Evolutionary conservation across 2,888 invertebrate species (phyloP).

Genomic region (Limnephilus rhombicus): DNA sequence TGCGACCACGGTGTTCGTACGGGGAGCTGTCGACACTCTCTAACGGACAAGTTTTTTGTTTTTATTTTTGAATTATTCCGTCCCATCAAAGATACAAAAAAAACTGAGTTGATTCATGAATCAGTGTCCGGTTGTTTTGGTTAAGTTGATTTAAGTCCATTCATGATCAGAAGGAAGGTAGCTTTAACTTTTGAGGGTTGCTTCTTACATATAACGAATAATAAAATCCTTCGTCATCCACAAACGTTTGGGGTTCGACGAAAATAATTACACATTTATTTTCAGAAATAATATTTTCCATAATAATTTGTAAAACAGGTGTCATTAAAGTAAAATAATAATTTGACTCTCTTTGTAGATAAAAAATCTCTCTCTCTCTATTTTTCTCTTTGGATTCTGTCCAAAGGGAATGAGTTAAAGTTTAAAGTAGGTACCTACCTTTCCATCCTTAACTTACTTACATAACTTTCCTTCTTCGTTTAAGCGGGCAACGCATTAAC

Average conservation of each 20-base stretch:
- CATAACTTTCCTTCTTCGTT: too few species aligned
- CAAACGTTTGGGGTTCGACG: not conserved
- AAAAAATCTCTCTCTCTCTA: too few species aligned
- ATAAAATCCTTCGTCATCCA: not conserved
- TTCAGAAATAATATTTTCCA: not conserved
- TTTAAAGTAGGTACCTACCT: too few species aligned
- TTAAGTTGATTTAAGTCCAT: not conserved
- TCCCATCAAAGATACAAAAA: not conserved
- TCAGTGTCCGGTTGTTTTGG: slow-evolving; percentile 6
- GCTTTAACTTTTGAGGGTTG: not conserved
- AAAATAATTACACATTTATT: not conserved
- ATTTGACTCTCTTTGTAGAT: too few species aligned
- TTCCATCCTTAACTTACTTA: too few species aligned
- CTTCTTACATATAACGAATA: not conserved
- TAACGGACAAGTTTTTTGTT: slow-evolving; percentile 55
- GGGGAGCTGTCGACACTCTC: slow-evolving; percentile 55
- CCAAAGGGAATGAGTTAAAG: too few species aligned
- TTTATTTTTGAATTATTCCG: slow-evolving; percentile 6
- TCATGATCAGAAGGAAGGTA: not conserved
- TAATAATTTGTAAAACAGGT: not conserved
- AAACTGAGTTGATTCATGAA: slow-evolving; percentile 14
- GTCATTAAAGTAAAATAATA: too few species aligned
- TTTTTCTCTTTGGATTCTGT: too few species aligned
- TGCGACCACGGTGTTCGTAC: slow-evolving; percentile 26
- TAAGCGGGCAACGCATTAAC: too few species aligned